Evolutionary conservation across 2,888 invertebrate species (phyloP).

Genomic region (Tupiocoris notatus): DNA sequence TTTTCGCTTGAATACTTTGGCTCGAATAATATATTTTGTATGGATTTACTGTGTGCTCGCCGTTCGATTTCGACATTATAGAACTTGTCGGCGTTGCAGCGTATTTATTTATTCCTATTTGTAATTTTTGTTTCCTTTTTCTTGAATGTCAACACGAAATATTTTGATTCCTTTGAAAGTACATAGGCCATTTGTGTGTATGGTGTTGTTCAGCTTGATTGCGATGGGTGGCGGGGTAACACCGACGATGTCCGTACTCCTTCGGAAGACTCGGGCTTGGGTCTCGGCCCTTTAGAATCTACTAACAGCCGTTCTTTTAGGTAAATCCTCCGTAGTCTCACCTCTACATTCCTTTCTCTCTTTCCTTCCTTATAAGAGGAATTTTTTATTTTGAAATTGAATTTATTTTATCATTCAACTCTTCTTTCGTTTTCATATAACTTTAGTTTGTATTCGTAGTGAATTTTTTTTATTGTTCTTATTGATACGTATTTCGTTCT

Average conservation of each 20-base stretch:
- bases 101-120: background rate
- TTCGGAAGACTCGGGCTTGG: conserved; percentile 92
- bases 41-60: background rate
- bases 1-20: too few relatives aligned
- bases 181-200: conserved; percentile 45
- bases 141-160: conserved; percentile 4
- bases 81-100: background rate
- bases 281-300: conserved; percentile 62
- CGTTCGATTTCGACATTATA: background rate
- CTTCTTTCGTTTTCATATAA: conserved; percentile 11
- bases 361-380: conserved; percentile 25
- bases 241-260: conserved; percentile 59
- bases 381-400: background rate
- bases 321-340: conserved; percentile 42
- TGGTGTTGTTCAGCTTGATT: conserved; percentile 48
- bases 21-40: too few relatives aligned
- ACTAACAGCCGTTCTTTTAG: conserved; percentile 47
- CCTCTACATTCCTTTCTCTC: conserved; percentile 24
- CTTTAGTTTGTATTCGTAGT: background rate
- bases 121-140: background rate
- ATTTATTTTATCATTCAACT: conserved; percentile 14
- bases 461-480: background rate
- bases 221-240: conserved; percentile 49
- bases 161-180: conserved; percentile 23
- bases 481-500: conserved; percentile 16